phyloP scores from a whole-genome alignment of 2,888 invertebrate genomes.

The Panopea generosa region DNA sequence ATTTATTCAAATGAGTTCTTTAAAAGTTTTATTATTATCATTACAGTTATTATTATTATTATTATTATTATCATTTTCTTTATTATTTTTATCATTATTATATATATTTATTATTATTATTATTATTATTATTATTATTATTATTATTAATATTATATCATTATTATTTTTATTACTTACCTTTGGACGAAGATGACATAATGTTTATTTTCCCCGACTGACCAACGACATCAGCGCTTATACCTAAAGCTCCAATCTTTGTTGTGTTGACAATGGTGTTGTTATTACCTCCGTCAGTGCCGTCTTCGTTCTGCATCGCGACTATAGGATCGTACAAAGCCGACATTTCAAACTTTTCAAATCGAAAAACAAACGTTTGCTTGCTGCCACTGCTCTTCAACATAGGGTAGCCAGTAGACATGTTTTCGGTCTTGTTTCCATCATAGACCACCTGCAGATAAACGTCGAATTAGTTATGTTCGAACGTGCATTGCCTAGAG shows the following conservation, averaged over 20 bases:
- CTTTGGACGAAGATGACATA: neutral
- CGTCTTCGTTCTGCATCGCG: neutral
- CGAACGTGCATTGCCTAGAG: neutral
- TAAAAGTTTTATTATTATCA: no score
- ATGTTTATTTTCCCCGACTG: conserved; percentile 49
- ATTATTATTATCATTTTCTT: no score
- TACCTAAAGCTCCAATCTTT: neutral
- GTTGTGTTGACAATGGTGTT: neutral
- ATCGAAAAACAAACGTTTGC: conserved; percentile 25
- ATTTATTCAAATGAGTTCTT: no score
- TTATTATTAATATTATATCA: no score
- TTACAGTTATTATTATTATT: no score
- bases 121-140: no score
- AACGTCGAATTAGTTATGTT: neutral
- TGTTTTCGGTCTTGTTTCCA: conserved; percentile 13
- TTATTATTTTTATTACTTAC: no score
- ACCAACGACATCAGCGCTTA: conserved; percentile 24
- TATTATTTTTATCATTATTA: no score
- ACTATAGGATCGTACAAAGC: conserved; percentile 51
- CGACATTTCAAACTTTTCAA: conserved; percentile 6
- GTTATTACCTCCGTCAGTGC: neutral
- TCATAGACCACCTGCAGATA: conserved; percentile 34
- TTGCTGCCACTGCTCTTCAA: conserved; percentile 24
- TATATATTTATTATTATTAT: no score
- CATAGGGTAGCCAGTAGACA: conserved; percentile 45